phyloP scores from a whole-genome alignment of 2,888 invertebrate species.

The Criorhina ranunculi region DNA sequence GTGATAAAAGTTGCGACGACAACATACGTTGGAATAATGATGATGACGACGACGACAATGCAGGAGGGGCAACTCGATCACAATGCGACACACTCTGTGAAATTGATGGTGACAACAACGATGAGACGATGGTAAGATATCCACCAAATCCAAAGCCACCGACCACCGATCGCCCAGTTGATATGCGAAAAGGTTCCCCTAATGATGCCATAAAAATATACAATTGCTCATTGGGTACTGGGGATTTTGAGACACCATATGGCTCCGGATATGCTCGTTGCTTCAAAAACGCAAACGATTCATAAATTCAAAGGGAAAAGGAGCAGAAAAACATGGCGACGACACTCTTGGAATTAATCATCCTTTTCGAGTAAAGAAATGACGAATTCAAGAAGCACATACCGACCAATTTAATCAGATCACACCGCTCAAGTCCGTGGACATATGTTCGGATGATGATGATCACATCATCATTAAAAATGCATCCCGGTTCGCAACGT shows the following conservation, averaged over 20 bases:
- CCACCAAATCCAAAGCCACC: conserved; percentile 70
- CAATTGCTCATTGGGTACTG: conserved; percentile 68
- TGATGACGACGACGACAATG: conserved; percentile 55
- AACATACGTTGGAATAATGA: conserved; percentile 74
- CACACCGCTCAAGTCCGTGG: conserved; percentile 23
- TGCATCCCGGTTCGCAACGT: conserved; percentile 45
- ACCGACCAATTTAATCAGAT: conserved; percentile 66
- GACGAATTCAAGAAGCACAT: conserved; percentile 49
- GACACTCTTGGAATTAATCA: conserved; percentile 73
- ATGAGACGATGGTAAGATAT: conserved; percentile 68
- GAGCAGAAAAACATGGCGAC: conserved; percentile 49
- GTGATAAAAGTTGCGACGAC: conserved; percentile 76
- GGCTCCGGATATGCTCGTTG: conserved; percentile 68
- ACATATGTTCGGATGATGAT: conserved; percentile 9
- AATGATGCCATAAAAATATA: conserved; percentile 75
- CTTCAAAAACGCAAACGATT: conserved; percentile 42
- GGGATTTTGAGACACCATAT: conserved; percentile 56
- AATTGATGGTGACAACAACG: conserved; percentile 73
- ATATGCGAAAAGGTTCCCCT: conserved; percentile 70
- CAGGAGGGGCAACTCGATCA: conserved; percentile 41
- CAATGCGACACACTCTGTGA: conserved; percentile 59
- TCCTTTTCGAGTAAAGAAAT: conserved; percentile 57
- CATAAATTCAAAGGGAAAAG: conserved; percentile 42
- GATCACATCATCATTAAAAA: conserved; percentile 66
- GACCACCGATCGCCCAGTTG: conserved; percentile 56